phyloP scores from a whole-genome alignment of 2,113 vertebrate genomes.

The Pyxicephalus adspersus region DNA sequence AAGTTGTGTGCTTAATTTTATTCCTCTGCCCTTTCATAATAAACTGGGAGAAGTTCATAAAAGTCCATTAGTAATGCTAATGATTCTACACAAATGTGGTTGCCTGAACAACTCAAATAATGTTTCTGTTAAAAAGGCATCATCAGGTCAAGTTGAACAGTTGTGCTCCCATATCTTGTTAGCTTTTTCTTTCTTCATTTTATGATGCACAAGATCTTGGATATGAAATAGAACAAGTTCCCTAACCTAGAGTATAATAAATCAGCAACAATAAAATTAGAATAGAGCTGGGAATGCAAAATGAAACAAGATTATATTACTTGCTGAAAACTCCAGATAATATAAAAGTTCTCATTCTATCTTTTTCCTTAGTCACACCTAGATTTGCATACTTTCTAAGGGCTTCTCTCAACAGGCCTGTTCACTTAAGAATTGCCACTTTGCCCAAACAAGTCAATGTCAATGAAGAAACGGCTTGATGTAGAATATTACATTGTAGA shows the following conservation, averaged over 20 bases:
- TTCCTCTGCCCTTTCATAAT: slow-evolving; percentile 35
- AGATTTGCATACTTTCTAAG: too few species aligned
- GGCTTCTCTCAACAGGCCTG: too few species aligned
- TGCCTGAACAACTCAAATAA: slow-evolving; percentile 55
- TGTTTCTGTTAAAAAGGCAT: slow-evolving; percentile 52
- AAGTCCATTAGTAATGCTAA: slow-evolving; percentile 40
- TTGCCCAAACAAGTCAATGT: too few species aligned
- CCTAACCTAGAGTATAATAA: slow-evolving; percentile 26
- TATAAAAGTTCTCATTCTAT: background rate
- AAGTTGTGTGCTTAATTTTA: slow-evolving; percentile 48
- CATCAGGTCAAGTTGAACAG: slow-evolving; percentile 40
- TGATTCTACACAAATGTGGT: slow-evolving; percentile 48
- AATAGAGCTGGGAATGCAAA: background rate
- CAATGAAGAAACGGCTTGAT: too few species aligned
- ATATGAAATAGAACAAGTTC: slow-evolving; percentile 24
- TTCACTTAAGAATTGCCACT: too few species aligned
- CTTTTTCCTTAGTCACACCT: too few species aligned
- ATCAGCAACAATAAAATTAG: slow-evolving; percentile 37
- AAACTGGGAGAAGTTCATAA: slow-evolving; percentile 54
- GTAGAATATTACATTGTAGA: too few species aligned
- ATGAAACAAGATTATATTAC: slow-evolving; percentile 7
- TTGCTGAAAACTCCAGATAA: background rate
- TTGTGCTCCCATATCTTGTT: slow-evolving; percentile 17
- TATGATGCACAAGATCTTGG: slow-evolving; percentile 7
- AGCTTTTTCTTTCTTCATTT: slow-evolving; percentile 22